phyloP scores from a whole-genome alignment of 1,140 invertebrate genomes.

The Aphelenchoides besseyi region DNA sequence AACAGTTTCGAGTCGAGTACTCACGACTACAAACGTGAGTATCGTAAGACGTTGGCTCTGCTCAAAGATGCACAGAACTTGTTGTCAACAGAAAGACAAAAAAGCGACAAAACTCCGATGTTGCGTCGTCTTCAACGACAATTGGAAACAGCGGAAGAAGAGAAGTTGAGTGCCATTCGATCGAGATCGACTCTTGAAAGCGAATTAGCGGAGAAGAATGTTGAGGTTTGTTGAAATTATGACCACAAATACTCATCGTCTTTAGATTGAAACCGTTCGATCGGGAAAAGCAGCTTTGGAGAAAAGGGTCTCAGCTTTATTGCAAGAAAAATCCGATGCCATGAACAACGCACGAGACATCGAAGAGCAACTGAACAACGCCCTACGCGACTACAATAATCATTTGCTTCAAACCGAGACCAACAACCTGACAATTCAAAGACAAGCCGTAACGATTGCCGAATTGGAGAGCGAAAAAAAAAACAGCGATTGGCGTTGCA shows the following conservation, averaged over 20 bases:
- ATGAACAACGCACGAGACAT: neutral
- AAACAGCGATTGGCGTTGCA: slow-evolving; percentile 3
- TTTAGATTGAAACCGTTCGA: slow-evolving; percentile 21
- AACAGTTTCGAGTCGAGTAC: slow-evolving; percentile 1
- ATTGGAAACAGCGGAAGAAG: slow-evolving; percentile 20
- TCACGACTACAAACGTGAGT: slow-evolving; percentile 35
- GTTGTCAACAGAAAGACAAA: slow-evolving; percentile 39
- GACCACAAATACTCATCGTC: neutral
- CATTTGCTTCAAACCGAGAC: slow-evolving; percentile 4
- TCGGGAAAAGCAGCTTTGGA: neutral
- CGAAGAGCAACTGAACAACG: slow-evolving; percentile 17
- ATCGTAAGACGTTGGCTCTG: slow-evolving; percentile 41
- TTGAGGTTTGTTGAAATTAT: neutral
- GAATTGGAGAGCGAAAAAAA: slow-evolving; percentile 16
- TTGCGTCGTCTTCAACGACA: neutral
- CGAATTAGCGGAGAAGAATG: slow-evolving; percentile 3
- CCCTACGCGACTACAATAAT: slow-evolving; percentile 4
- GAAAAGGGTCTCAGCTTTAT: neutral
- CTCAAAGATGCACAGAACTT: slow-evolving; percentile 35
- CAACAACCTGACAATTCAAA: neutral
- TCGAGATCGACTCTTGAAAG: slow-evolving; percentile 13
- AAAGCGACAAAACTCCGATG: slow-evolving; percentile 21
- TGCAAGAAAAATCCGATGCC: slow-evolving; percentile 9
- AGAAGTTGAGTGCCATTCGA: neutral
- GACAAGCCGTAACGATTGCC: slow-evolving; percentile 3